Base-by-base conservation (phyloP, 1,140 invertebrate genomes). In the Platyscapa corneri region DNA sequence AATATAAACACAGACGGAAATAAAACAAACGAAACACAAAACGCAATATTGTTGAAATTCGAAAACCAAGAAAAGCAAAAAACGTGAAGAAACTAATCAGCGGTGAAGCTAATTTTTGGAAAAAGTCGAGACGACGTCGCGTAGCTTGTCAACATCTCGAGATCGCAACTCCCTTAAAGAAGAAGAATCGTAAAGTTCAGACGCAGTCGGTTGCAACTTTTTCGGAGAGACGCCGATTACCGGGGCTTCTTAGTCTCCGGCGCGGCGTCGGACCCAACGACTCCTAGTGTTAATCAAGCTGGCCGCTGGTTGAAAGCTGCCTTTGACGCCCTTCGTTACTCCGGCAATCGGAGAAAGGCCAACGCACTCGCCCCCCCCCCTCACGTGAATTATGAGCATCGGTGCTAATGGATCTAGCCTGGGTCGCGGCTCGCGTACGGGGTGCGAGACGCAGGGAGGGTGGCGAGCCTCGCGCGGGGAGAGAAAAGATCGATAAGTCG, bases 401-500 rank as follows among this genome's bases (percentile, higher is more conserved):
- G 75, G 56, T 74, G 46, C 84, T 76, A 83, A 83, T 87, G 86
- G 86, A 82, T 83, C 82, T 80, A 75, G 53, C 83, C 84, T 80
- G 56, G 80, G 82, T 56, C 67, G 75, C 81, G 49, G 74, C 42
- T 53, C 70, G 70, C 70, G 37, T 46, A 32, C 81, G 76, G 78
- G 65, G 39, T 56, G 60, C 18, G 65, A 70, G 39, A 67, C 27
- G 20, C 53, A 10, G 23, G 23, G 56, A 32, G 67, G 75, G 32
- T 53, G 46, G 32, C 39, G 77, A 82, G 78, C 60, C 30, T 56
- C 53, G 80, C 64, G 46, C 42, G 30, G 81, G 70, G 79, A 83
- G 82, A 83, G 83, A 87, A 87, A 34, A 64, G 74, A 83, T 83
- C 82, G 82, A 83, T 83, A 83, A 83, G 82, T 84, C 64, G 83